Conservation (phyloP, 2,888 invertebrate genomes). For the Melieria picta region DNA sequence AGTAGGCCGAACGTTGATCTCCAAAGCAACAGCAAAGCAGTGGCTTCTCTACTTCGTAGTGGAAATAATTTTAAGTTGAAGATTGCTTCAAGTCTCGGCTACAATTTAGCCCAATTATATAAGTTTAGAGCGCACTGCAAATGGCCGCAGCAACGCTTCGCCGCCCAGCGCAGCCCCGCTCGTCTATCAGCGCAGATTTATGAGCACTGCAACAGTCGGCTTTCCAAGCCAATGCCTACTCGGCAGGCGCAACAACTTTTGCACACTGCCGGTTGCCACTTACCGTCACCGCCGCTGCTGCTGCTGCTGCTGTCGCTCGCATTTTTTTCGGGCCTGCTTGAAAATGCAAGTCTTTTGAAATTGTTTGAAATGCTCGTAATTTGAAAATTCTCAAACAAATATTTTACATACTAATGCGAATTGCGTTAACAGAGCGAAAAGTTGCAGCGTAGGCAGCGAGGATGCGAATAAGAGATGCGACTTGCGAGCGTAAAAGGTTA, state of each 20-base stretch:
- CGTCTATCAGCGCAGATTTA: not conserved
- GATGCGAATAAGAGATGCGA: too few species aligned
- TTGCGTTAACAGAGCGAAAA: slow-evolving; percentile 7
- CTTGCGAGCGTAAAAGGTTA: too few species aligned
- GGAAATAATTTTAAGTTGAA: too few species aligned
- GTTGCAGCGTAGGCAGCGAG: too few species aligned
- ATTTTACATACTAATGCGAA: slow-evolving; percentile 26
- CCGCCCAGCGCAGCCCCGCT: not conserved
- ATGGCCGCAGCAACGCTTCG: slow-evolving; percentile 14
- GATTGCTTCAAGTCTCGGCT: too few species aligned
- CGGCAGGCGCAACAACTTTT: not conserved
- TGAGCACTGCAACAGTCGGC: not conserved
- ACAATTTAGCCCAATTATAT: too few species aligned
- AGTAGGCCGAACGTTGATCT: too few species aligned
- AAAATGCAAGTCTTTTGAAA: not conserved
- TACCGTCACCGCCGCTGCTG: not conserved
- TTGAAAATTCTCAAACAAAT: slow-evolving; percentile 32
- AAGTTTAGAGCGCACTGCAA: too few species aligned
- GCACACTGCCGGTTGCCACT: not conserved
- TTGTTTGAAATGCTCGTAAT: slow-evolving; percentile 16
- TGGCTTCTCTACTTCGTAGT: too few species aligned
- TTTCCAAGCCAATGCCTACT: not conserved
- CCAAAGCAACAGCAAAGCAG: too few species aligned
- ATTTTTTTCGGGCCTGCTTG: not conserved
- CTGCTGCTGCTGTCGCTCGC: not conserved